Conservation (phyloP, 1,140 invertebrate species). For the Eufriesea mexicana region DNA sequence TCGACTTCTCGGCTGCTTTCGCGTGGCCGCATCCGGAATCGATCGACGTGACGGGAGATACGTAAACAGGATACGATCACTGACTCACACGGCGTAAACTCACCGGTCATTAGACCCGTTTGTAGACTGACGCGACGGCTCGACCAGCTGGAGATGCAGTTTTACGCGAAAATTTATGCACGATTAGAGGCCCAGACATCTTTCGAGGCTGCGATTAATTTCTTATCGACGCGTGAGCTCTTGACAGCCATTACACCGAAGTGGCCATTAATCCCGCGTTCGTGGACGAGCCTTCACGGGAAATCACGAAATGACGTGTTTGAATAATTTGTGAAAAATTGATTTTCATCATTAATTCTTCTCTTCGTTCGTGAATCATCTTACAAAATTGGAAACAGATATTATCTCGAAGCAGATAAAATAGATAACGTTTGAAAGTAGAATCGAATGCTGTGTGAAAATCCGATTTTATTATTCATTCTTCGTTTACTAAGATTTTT, state of each 20-base stretch:
- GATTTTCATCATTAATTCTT: too few relatives aligned
- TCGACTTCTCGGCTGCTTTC: constrained; percentile 67
- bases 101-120: constrained; percentile 58
- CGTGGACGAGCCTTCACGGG: too few relatives aligned
- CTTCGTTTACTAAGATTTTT: too few relatives aligned
- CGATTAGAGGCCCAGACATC: neutral
- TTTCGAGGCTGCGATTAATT: neutral
- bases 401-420: too few relatives aligned
- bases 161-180: constrained; percentile 36
- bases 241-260: neutral
- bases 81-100: constrained; percentile 40
- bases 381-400: too few relatives aligned
- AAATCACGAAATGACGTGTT: too few relatives aligned
- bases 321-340: too few relatives aligned
- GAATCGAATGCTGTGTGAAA: too few relatives aligned
- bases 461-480: too few relatives aligned
- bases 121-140: constrained; percentile 11
- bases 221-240: neutral
- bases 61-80: constrained; percentile 71
- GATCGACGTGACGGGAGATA: constrained; percentile 43
- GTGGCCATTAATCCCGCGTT: neutral
- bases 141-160: neutral
- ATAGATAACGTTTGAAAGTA: too few relatives aligned
- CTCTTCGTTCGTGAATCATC: too few relatives aligned
- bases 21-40: constrained; percentile 71